These are phyloP conservation scores for Vespertilio murinus DNA, from an alignment of 2,797 vertebrate genomes.

Conservation along the genomic window DNA sequence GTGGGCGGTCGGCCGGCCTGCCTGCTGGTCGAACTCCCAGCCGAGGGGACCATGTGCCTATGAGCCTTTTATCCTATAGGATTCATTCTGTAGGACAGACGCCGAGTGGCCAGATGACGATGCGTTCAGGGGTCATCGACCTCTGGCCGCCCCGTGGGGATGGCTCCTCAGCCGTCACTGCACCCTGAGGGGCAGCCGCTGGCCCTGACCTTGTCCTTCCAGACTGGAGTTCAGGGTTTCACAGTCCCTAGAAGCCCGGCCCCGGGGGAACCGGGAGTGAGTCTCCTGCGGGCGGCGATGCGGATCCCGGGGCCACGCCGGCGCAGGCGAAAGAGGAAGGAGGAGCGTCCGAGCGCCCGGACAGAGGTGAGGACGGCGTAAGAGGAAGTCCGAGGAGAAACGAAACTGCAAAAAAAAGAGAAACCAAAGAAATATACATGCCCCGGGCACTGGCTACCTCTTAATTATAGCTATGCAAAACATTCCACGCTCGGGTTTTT, in stretches of 20 bases:
- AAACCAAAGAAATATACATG: not conserved
- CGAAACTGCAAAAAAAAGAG: slow-evolving; percentile 69
- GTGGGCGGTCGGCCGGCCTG: too few species aligned
- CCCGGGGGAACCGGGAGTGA: not conserved
- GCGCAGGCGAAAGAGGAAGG: not conserved
- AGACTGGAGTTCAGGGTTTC: not conserved
- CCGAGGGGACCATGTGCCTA: too few species aligned
- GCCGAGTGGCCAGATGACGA: too few species aligned
- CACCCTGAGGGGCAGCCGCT: not conserved
- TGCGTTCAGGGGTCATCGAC: too few species aligned
- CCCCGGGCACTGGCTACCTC: slow-evolving; percentile 25
- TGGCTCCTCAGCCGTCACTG: not conserved
- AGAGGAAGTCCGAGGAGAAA: slow-evolving; percentile 75
- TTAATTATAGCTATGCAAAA: slow-evolving; percentile 39
- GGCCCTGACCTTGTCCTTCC: not conserved
- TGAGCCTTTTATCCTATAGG: too few species aligned
- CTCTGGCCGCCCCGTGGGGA: too few species aligned
- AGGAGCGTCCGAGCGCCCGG: not conserved
- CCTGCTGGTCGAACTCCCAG: too few species aligned
- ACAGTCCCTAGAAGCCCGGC: not conserved
- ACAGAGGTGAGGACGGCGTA: not conserved
- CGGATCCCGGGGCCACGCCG: not conserved
- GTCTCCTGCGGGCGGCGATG: not conserved
- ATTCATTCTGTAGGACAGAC: too few species aligned
- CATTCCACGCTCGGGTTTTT: not conserved